Base-by-base conservation (phyloP, 2,888 invertebrate species). In the Lepidocyrtoides sp. region DNA sequence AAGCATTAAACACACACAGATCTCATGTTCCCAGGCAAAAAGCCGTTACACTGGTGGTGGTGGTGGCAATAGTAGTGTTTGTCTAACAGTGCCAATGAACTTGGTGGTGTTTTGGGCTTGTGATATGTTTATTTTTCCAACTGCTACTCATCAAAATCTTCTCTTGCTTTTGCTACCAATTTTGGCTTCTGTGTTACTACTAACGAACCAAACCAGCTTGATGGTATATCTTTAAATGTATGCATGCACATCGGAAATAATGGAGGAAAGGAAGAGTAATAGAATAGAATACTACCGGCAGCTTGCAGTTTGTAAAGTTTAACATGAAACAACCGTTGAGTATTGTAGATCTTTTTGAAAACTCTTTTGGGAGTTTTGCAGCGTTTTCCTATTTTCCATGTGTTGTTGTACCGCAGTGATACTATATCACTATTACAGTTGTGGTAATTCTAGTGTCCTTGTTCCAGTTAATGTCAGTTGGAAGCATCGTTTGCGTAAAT, bases 71-170 rank as follows among this genome's bases (percentile, higher is more conserved):
- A 57, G 57, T 57, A n/a, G n/a, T n/a, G n/a, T n/a, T n/a, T n/a
- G n/a, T n/a, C n/a, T n/a, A n/a, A n/a, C 32, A n/a, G 63, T 84
- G 84, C 84, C 84, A 87, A 87, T 75, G 77, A 75, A 87, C 87
- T 75, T 87, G 87, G 86, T 60, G 3, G 54, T 72, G 12, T 75
- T 36, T 72, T 44, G 41, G 48, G 26, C 36, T 79, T 87, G 66
- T 63, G 87, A 87, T 87, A 79, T 79, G 87, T 87, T 87, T 79
- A 87, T 77, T 79, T 87, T 87, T 63, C 66, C 36, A 79, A 79
- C 48, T 77, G 44, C 79, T 79, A 54, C 79, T 79, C 79, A 79
- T 79, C 79, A 29, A 51, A 54, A 79, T 32, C 20, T n/a, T 32
- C 32, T 20, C 48, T 48, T 4, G 1, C 36, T 75, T 29, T 51